phyloP scores from a whole-genome alignment of 2,888 invertebrate genomes.

The Leuctra nigra region DNA sequence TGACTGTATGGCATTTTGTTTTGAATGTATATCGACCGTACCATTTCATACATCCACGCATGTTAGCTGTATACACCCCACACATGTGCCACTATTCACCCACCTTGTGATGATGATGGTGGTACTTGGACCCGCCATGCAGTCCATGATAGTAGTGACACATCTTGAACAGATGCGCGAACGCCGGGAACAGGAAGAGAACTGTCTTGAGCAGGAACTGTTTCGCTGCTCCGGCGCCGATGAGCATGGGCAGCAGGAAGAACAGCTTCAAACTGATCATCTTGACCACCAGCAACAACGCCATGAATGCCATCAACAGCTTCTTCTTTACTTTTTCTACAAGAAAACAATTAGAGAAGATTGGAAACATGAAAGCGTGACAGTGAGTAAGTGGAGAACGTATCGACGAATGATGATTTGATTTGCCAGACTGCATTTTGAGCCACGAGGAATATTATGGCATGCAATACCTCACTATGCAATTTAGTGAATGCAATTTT shows the following conservation, averaged over 20 bases:
- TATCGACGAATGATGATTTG: too few relatives aligned
- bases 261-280: conserved; percentile 72
- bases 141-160: conserved; percentile 67
- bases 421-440: too few relatives aligned
- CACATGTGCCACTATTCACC: neutral
- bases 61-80: too few relatives aligned
- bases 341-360: too few relatives aligned
- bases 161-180: conserved; percentile 76
- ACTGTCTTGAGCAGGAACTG: conserved; percentile 73
- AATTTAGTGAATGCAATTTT: too few relatives aligned
- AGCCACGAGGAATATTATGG: too few relatives aligned
- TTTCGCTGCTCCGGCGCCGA: conserved; percentile 77
- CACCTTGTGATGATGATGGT: conserved; percentile 68
- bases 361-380: too few relatives aligned
- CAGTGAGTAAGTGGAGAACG: too few relatives aligned
- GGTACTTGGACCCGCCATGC: conserved; percentile 57
- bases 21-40: too few relatives aligned
- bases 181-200: conserved; percentile 73
- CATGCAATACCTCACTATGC: too few relatives aligned
- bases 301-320: conserved; percentile 64
- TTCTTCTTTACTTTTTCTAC: conserved; percentile 55
- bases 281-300: conserved; percentile 69
- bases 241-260: conserved; percentile 68
- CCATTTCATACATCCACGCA: too few relatives aligned
- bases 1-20: too few relatives aligned